Base-by-base conservation (phyloP, 2,888 invertebrate species). In the Diabrotica balteata region DNA sequence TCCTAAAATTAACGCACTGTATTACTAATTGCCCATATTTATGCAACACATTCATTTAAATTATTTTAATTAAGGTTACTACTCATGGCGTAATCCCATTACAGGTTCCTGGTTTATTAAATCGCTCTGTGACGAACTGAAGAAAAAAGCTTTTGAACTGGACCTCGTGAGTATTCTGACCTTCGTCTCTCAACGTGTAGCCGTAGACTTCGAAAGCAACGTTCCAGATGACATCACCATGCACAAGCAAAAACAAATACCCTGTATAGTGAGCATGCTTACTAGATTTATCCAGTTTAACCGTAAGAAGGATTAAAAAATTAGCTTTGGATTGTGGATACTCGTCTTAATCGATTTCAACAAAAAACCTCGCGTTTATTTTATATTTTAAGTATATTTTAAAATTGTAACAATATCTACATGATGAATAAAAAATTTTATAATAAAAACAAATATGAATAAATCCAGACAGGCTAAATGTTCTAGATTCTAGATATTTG, bases 91-190 rank as follows among this genome's bases (percentile, higher is more conserved):
- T 63, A 97, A 97, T 81, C 94, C 95, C 45, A 93, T 93, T 42
- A 91, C 93, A 72, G 97, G 97, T 1, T 97, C 97, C 0, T 98
- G 97, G 97, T 98, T 97, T 80, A 93, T 98, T 86, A 97, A 97
- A 84, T 92, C 97, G 0, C 86, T 98, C 44, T 94, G 94, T 80
- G 88, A 91, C 46, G 94, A 96, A 78, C 82, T 97, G 59, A 89
- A 90, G 67, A 88, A 89, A 72, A 89, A 91, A 80, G 93, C 91
- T 8, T 87, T 87, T 73, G 89, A 91, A 49, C 88, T 90, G 78
- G 96, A 98, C 80, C 86, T 98, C 44, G 84, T 97, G 59, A 93
- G 94, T 9, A 86, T 98, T 76, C 85, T 98, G 67, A 97, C 97
- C 0, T 93, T 93, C 83, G 95, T 95, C 6, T 89, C 87, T 79